Evolutionary conservation across 2,113 vertebrate species (phyloP).

Genomic region (Laticauda laticaudata): DNA sequence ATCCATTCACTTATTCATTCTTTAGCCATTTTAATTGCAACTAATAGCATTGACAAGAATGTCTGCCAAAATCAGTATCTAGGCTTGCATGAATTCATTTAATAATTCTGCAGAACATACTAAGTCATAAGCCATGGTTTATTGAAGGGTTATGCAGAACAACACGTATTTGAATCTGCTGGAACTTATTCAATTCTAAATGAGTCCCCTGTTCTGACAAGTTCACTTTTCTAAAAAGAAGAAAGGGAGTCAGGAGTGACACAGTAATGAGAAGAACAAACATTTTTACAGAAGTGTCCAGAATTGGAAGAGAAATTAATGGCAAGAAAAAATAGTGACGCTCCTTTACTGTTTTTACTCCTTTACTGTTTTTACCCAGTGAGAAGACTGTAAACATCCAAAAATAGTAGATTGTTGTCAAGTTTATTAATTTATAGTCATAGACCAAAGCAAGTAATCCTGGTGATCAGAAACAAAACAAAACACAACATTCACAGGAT

Average conservation of each 20-base stretch:
- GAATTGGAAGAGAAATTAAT: neutral
- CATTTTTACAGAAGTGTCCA: neutral
- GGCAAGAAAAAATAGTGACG: neutral
- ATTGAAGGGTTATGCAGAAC: neutral
- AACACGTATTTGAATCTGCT: neutral
- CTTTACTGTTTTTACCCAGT: neutral
- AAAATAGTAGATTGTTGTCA: neutral
- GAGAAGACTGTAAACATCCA: neutral
- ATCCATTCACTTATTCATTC: neutral
- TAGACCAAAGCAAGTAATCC: neutral
- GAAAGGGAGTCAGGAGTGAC: too few relatives aligned
- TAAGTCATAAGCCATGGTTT: neutral
- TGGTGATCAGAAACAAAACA: neutral
- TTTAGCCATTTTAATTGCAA: neutral
- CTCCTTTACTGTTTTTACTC: neutral
- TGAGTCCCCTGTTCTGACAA: neutral
- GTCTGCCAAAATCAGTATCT: neutral
- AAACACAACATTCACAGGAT: neutral
- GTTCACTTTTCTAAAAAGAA: neutral
- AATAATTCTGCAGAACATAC: neutral
- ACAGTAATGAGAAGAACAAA: neutral
- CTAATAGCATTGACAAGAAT: neutral
- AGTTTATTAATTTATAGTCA: neutral
- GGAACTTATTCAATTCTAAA: neutral
- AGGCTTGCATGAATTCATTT: neutral